phyloP scores from a whole-genome alignment of 2,797 vertebrate species.

The Chelonia mydas region DNA sequence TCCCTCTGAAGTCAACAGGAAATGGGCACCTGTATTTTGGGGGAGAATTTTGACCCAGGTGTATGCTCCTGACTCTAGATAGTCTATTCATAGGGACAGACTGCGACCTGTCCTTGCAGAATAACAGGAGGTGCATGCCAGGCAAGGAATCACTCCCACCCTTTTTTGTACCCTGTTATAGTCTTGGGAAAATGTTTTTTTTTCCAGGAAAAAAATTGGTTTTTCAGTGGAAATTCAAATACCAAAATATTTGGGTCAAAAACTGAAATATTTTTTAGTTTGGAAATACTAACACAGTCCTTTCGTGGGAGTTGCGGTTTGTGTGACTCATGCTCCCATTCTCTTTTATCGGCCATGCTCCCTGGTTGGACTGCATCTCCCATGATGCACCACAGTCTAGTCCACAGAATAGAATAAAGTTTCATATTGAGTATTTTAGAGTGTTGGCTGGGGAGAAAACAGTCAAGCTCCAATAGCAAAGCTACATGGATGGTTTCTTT shows the following conservation, averaged over 20 bases:
- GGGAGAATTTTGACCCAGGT: neutral
- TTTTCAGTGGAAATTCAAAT: slow-evolving; percentile 21
- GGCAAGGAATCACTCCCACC: neutral
- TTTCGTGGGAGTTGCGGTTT: slow-evolving; percentile 23
- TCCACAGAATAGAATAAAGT: neutral
- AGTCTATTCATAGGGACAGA: neutral
- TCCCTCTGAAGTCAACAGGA: neutral
- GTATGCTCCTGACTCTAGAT: slow-evolving; percentile 8
- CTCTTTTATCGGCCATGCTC: slow-evolving; percentile 1
- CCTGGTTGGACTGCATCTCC: slow-evolving; percentile 34
- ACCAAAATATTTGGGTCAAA: slow-evolving; percentile 6
- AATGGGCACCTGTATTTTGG: slow-evolving; percentile 18
- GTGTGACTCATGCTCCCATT: slow-evolving; percentile 54
- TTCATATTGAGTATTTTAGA: neutral
- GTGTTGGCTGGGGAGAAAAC: neutral
- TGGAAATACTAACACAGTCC: neutral
- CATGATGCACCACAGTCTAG: slow-evolving; percentile 32
- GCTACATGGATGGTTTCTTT: neutral
- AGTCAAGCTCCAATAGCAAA: neutral
- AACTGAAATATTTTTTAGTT: neutral
- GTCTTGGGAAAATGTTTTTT: no score
- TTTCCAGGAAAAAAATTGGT: neutral
- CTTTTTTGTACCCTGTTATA: neutral
- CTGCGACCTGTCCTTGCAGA: neutral
- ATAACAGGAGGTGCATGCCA: neutral